Evolutionary conservation across 2,797 vertebrate genomes (phyloP), one percentile per base, ranked within the genome.

Genomic region (Gadopsis marmoratus): DNA sequence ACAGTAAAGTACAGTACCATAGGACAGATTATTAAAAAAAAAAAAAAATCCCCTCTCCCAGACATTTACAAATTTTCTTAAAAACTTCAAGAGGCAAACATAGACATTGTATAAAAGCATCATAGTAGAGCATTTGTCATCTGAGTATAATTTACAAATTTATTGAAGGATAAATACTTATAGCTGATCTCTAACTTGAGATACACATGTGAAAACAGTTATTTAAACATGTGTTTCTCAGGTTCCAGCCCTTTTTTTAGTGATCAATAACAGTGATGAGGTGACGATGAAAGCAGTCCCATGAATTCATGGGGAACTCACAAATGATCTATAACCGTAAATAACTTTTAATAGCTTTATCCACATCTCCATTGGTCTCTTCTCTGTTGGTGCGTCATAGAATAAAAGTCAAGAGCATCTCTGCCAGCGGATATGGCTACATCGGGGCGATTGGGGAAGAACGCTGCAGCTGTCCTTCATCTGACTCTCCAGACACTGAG

Each of bases 41-140:
- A 47, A 76, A 74, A 60, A 74, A 83, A 65, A 68, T 31, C 29
- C 41, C 21, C 33, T 23, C 79, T 76, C 84, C 70, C 53, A 81
- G 76, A 93, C 93, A 93, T 88, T 93, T 94, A 95, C 82, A 94
- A 91, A 93, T 92, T 88, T 92, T 92, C 88, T 92, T 93, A 92
- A 93, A 95, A 95, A 94, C 88, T 88, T 91, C 88, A 90, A 85
- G 91, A 93, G 88, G 91, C 93, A 93, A 95, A 94, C 93, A 75
- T 87, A 94, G 92, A 93, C 92, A 81, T 93, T 87, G 93, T 95
- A 95, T 92, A 95, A 95, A 95, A 94, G 93, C 93, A 92, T 93
- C 84, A 74, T 91, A 91, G 90, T 89, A 87, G 88, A 92, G 87
- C 84, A 89, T 87, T 86, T 90, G 71, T 90, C 91, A 86, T 92